Evolutionary conservation across 2,888 invertebrate genomes (phyloP).

Genomic region (Leptopilina drosophilae): DNA sequence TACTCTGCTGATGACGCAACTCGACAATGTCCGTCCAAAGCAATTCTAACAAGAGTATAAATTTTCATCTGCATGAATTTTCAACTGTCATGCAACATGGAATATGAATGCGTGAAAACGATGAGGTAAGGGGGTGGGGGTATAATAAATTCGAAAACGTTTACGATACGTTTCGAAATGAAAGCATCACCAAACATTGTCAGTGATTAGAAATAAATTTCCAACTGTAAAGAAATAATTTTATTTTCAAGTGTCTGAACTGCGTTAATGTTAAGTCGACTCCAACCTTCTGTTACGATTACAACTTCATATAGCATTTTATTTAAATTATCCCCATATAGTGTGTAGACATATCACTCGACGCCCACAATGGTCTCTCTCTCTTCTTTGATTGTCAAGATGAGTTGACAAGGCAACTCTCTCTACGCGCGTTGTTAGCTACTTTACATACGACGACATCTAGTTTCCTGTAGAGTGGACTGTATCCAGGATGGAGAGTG

Average conservation of each 20-base stretch:
- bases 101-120: neutral
- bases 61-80: slow-evolving; percentile 33
- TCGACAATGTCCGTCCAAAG: slow-evolving; percentile 14
- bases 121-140: too few relatives aligned
- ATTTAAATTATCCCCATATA: slow-evolving; percentile 10
- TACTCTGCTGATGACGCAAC: slow-evolving; percentile 23
- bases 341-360: slow-evolving; percentile 6
- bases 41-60: slow-evolving; percentile 35
- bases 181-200: neutral
- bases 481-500: neutral
- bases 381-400: slow-evolving; percentile 9
- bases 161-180: neutral
- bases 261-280: neutral
- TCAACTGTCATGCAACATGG: neutral
- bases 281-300: neutral
- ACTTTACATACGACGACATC: slow-evolving; percentile 7
- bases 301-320: slow-evolving; percentile 8
- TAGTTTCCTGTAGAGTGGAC: slow-evolving; percentile 1
- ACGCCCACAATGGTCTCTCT: slow-evolving; percentile 28
- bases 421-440: neutral
- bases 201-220: slow-evolving; percentile 10
- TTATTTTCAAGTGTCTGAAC: neutral
- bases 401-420: slow-evolving; percentile 20
- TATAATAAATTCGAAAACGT: slow-evolving; percentile 15
- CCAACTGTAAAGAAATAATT: neutral